These are phyloP conservation scores for Nestor notabilis DNA, from an alignment of 2,113 vertebrate species.

Conservation along the genomic window DNA sequence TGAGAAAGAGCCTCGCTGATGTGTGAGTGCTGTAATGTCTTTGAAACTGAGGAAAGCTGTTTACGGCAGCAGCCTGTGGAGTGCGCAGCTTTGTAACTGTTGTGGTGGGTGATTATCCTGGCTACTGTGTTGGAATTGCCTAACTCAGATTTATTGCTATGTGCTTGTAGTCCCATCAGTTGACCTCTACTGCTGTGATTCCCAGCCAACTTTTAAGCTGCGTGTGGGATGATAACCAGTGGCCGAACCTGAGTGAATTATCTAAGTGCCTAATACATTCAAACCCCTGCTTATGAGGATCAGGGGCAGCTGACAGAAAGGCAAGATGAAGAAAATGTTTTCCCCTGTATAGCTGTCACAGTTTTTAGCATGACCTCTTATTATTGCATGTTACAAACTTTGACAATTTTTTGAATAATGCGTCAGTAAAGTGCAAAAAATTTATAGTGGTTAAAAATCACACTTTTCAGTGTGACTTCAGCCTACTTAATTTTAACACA, in stretches of 20 bases:
- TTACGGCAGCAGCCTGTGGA: not conserved
- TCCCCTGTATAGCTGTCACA: not conserved
- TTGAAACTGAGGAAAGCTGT: not conserved
- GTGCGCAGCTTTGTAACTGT: accelerated
- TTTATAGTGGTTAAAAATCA: not conserved
- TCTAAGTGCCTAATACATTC: not conserved
- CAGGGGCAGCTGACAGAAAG: not conserved
- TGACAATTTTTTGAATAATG: not conserved
- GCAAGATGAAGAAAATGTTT: not conserved
- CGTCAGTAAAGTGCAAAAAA: not conserved
- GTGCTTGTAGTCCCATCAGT: not conserved
- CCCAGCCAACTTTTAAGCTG: not conserved
- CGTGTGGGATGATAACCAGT: not conserved
- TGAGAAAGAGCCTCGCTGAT: not conserved
- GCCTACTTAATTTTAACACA: not conserved
- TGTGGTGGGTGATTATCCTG: not conserved
- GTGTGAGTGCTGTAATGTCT: not conserved
- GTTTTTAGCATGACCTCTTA: not conserved
- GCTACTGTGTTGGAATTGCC: not conserved
- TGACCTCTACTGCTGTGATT: not conserved
- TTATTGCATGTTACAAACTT: not conserved
- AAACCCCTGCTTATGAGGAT: not conserved
- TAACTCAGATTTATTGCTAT: not conserved
- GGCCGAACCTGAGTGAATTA: not conserved
- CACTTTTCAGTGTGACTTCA: not conserved